Evolutionary conservation across 2,113 vertebrate species (phyloP).

Genomic region (Mus musculus): GRCm39 chr7:68282501-68283000

Average conservation of each 20-base stretch:
- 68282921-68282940: not conserved
- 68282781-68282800: constrained; percentile 36
- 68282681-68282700: constrained; percentile 27
- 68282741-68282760: not conserved
- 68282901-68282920: not conserved
- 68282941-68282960: not conserved
- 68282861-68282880: not conserved
- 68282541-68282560: not conserved
- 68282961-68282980: too few relatives aligned
- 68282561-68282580: constrained; percentile 64
- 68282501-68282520: not conserved
- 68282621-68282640: constrained; percentile 65
- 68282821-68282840: not conserved
- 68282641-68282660: constrained; percentile 54
- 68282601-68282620: constrained; percentile 66
- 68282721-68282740: constrained; percentile 66
- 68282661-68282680: constrained; percentile 54
- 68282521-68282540: constrained; percentile 54
- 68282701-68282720: constrained; percentile 71
- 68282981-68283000: too few relatives aligned
- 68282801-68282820: not conserved
- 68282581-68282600: not conserved
- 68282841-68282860: constrained; percentile 50
- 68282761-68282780: constrained; percentile 56
- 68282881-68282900: not conserved